Base-by-base conservation (phyloP, 2,797 vertebrate species). In the Chelmon rostratus region DNA sequence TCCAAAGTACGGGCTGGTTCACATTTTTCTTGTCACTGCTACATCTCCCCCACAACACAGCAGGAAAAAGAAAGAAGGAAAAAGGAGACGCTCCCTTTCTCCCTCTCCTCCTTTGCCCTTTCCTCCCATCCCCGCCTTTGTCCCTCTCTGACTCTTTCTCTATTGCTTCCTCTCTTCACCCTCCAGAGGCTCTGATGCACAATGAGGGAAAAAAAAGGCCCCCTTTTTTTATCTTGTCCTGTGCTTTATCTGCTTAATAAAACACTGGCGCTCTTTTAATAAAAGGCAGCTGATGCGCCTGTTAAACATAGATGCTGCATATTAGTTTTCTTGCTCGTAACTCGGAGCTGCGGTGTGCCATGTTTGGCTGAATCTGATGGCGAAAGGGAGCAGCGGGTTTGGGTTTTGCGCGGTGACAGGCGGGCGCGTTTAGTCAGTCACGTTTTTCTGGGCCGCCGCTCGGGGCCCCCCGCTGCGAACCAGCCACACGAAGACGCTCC, bases 11-110 rank as follows among this genome's bases (percentile, higher is more conserved):
- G 84, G 86, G 82, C 82, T 77, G 61, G 91, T 92, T 93, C 93
- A 92, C 89, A 94, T 92, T 91, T 86, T 90, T 93, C 90, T 91
- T 93, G 92, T 93, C 91, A 88, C 83, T 47, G 79, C 87, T 73
- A 80, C 83, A 90, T 84, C 70, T 86, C 67, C 61, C 56, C 58
- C 64, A 70, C 58, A 73, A 72, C 61, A 66, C 54, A 46, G 11
- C 40, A 16, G 37, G 25, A 42, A 1, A 37, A 1, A 23, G 4
- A 47, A 33, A 33, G 25, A 18, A n/a, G 21, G 31, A 73, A 52
- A 57, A 66, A 57, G 23, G 64, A 82, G 79, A 81, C 42, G 58
- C 64, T 57, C 35, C 35, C 40, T 58, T 21, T 52, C 38, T n/a
- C 38, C 8, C 70, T 82, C 54, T 63, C 15, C 56, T 71, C 52